These are phyloP conservation scores for Luperina testacea DNA, from an alignment of 2,888 invertebrate genomes.

Conservation along the genomic window DNA sequence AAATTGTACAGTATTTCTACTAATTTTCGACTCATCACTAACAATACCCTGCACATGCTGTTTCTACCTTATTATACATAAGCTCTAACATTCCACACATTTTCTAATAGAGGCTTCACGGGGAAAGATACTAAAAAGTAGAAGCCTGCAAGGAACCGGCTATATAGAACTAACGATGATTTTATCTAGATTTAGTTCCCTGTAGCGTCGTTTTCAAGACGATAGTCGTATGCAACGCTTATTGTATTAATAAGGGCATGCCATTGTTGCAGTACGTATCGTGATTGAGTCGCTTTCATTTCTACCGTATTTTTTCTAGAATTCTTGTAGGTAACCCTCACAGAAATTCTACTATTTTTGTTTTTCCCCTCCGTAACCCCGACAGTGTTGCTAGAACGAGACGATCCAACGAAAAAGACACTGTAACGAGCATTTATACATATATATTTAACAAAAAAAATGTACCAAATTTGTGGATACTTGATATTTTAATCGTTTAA, in stretches of 20 bases:
- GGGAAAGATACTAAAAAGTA: slow-evolving; percentile 71
- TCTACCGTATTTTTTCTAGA: slow-evolving; percentile 59
- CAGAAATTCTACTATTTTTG: slow-evolving; percentile 73
- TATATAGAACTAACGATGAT: slow-evolving; percentile 73
- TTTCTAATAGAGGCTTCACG: slow-evolving; percentile 77
- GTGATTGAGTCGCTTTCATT: slow-evolving; percentile 86
- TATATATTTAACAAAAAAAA: slow-evolving; percentile 73
- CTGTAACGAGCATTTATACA: slow-evolving; percentile 87
- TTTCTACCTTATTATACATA: slow-evolving; percentile 79
- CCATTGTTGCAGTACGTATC: slow-evolving; percentile 90
- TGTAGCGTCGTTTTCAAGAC: slow-evolving; percentile 77
- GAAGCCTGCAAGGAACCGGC: slow-evolving; percentile 74
- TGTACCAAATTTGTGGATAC: slow-evolving; percentile 86
- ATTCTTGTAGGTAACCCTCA: slow-evolving; percentile 70
- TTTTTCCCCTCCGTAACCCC: slow-evolving; percentile 72
- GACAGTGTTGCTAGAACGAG: slow-evolving; percentile 84
- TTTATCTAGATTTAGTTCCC: slow-evolving; percentile 75
- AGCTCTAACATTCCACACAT: slow-evolving; percentile 83
- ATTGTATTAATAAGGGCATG: slow-evolving; percentile 89
- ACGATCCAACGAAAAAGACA: slow-evolving; percentile 87
- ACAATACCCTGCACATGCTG: slow-evolving; percentile 79
- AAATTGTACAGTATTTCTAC: slow-evolving; percentile 70
- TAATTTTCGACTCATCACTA: slow-evolving; percentile 90
- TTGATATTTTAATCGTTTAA: slow-evolving; percentile 84
- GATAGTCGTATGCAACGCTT: slow-evolving; percentile 90